These are phyloP conservation scores for Sparidentex hasta DNA, from an alignment of 2,797 vertebrate genomes.

Conservation along the genomic window DNA sequence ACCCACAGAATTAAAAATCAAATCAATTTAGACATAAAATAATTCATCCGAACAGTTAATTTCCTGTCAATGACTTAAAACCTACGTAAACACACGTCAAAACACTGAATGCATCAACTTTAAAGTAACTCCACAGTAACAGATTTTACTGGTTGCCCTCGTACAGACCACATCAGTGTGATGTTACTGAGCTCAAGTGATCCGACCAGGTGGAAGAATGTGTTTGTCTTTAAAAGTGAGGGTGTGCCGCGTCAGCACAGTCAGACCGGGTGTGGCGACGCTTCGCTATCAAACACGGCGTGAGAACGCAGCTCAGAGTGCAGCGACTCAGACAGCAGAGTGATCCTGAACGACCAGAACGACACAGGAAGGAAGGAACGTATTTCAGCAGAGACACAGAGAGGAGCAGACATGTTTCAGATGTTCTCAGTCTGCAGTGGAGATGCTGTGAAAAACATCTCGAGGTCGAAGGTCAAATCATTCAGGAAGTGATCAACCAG, in stretches of 20 bases:
- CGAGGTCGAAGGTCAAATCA: not conserved
- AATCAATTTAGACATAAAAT: too few species aligned
- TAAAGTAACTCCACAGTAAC: not conserved
- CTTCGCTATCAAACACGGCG: conserved; percentile 1
- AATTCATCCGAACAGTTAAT: not conserved
- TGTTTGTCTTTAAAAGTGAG: conserved; percentile 46
- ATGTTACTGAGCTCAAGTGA: not conserved
- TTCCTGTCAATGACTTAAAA: not conserved
- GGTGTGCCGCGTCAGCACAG: conserved; percentile 30
- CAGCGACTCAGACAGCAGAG: not conserved
- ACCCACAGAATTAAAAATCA: too few species aligned
- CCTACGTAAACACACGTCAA: too few species aligned
- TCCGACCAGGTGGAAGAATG: conserved; percentile 34
- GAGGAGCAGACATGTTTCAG: conserved; percentile 3
- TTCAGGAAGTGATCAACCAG: conserved; percentile 13
- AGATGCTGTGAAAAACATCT: conserved; percentile 8
- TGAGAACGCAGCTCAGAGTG: not conserved
- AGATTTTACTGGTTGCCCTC: too few species aligned
- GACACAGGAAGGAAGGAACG: not conserved
- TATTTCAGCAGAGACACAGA: not conserved
- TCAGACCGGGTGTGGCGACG: conserved; percentile 25
- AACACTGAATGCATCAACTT: not conserved
- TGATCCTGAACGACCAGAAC: fast-evolving
- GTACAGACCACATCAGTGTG: too few species aligned
- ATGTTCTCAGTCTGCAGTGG: conserved; percentile 16